Base-by-base conservation (phyloP, 2,888 invertebrate genomes). In the Melinaea menophilus region DNA sequence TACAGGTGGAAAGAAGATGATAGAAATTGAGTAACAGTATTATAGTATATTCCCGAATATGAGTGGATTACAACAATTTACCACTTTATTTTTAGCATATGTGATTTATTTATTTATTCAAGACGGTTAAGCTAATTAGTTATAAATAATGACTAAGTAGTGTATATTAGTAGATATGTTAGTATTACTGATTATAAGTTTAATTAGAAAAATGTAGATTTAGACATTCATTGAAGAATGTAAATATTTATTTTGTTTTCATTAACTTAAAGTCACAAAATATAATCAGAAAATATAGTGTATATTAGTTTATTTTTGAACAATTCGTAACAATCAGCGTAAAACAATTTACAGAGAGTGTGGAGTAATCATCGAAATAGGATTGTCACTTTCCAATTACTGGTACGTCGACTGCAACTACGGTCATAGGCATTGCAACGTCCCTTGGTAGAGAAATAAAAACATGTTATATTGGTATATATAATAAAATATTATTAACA, bases 331-430 rank as follows among this genome's bases (percentile, higher is more conserved):
- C 73, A 74, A 73, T 73, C 73, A 75, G 73, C 68, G 72, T 68
- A 73, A 75, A 78, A 76, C 80, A 75, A 72, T 72, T 72, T 72
- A 72, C 72, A 72, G 67, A 69, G 64, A 71, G 76, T 77, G 78
- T 77, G 76, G 79, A 81, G 81, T 85, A 84, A 86, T 86, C 84
- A 85, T 82, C 78, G 82, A 80, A 84, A 86, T 86, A 83, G 86
- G 88, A 88, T 88, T 88, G 86, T 84, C 86, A 85, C 79, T 85
- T 85, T 86, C 84, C 87, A 88, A 88, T 88, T 88, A 88, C 81
- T 74, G 78, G 72, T 71, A 76, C 76, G 82, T 81, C 81, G 79
- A 79, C 69, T 74, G 75, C 74, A 74, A 73, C 72, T 70, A 73
- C n/a, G 70, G 68, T 77, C 78, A 80, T 78, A 74, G 73, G 73